Evolutionary conservation across 2,888 invertebrate genomes (phyloP), one percentile per base, ranked within the genome.

Genomic region (Glaucopsyche alexis): DNA sequence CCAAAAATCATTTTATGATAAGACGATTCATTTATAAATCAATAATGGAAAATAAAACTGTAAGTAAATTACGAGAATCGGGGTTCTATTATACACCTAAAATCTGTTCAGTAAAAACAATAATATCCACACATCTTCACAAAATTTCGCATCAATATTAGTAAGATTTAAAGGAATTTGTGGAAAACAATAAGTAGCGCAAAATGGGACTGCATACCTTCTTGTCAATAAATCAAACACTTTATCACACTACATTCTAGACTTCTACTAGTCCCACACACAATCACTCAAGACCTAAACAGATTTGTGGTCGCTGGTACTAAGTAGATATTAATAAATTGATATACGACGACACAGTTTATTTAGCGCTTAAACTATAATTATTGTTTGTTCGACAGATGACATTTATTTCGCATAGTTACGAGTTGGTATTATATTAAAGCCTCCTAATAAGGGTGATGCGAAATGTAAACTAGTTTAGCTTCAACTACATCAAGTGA

Each of bases 201-300:
- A 38, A 29, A 38, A 60, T 60, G 60, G 60, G 29, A 38, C 60
- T 60, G 60, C 60, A 13, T 60, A 38, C 60, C 60, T 60, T 60
- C 60, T 38, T 38, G 60, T 60, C 60, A 29, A 60, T 60, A 60
- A 60, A 60, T 60, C 60, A 38, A 60, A 60, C 60, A 60, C 60
- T 60, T 60, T 60, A 60, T 60, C 60, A 60, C 38, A 60, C 55
- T 19, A 14, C 60, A 60, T 60, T 60, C 60, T 60, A 60, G 60
- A 29, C 60, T 38, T 14, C 60, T 16, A 19, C 55, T 38, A 60
- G 60, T 29, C 60, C 60, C 60, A 60, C 60, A 60, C 60, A 29
- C 60, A 38, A 13, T 60, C 29, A 60, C 29, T 29, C 60, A 38
- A 11, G 5, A 60, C 55, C 19, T 60, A 13, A 60, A 29, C 19